phyloP scores from a whole-genome alignment of 2,888 invertebrate species.

The Norana najaformis region DNA sequence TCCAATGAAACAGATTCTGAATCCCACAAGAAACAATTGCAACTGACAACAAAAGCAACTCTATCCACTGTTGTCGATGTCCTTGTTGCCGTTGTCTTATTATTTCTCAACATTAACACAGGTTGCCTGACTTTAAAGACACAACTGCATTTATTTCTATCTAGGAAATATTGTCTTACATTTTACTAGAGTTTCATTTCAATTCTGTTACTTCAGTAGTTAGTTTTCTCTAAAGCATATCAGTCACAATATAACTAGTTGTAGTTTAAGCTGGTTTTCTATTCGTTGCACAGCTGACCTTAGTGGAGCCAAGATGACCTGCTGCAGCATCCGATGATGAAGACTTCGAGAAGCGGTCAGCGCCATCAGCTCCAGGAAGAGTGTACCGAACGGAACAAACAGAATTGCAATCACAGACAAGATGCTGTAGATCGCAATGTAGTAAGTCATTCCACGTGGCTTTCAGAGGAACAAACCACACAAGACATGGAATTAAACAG shows the following conservation, averaged over 20 bases:
- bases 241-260: background rate
- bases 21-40: background rate
- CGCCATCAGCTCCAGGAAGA: constrained; percentile 59
- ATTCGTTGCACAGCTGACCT: background rate
- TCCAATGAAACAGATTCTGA: background rate
- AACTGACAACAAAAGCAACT: background rate
- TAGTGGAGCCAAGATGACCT: constrained; percentile 71
- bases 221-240: background rate
- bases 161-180: too few species aligned
- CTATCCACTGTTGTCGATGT: background rate
- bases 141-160: background rate
- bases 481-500: too few species aligned
- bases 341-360: constrained; percentile 70
- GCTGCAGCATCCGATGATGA: constrained; percentile 71
- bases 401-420: constrained; percentile 21
- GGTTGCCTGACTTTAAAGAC: background rate
- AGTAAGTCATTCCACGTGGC: background rate
- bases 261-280: background rate
- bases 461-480: background rate
- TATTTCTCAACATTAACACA: background rate
- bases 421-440: constrained; percentile 21
- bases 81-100: background rate
- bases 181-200: too few species aligned
- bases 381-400: constrained; percentile 20
- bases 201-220: too few species aligned